Evolutionary conservation across 2,888 invertebrate species (phyloP).

Genomic region (Rhabditophanes sp.): DNA sequence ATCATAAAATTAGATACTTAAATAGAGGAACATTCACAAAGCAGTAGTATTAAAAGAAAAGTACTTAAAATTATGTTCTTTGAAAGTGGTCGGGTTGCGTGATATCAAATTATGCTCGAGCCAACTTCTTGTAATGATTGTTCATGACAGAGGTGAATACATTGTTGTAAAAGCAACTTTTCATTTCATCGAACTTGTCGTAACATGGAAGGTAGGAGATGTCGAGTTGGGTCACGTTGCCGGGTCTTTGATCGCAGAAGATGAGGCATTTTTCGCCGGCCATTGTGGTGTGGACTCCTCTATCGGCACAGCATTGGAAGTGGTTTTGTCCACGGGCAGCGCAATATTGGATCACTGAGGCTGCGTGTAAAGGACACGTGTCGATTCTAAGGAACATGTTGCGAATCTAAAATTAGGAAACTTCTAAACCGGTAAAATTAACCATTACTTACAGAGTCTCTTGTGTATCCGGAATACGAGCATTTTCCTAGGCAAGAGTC

Average conservation of each 20-base stretch:
- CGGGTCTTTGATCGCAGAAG: slow-evolving; percentile 21
- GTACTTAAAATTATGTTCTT: no score
- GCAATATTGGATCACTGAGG: slow-evolving; percentile 40
- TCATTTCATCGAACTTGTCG: slow-evolving; percentile 21
- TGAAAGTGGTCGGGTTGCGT: no score
- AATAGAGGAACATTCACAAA: no score
- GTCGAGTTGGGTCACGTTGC: slow-evolving; percentile 21
- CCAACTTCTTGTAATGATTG: no score
- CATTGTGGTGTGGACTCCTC: slow-evolving; percentile 19
- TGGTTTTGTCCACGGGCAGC: slow-evolving; percentile 18
- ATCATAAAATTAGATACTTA: no score
- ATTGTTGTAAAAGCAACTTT: slow-evolving; percentile 15
- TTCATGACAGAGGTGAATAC: no score
- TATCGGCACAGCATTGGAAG: slow-evolving; percentile 16
- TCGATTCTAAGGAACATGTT: slow-evolving; percentile 42
- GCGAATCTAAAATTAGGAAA: neutral
- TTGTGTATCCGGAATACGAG: slow-evolving; percentile 31
- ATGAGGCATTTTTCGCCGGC: slow-evolving; percentile 18
- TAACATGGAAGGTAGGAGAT: slow-evolving; percentile 17
- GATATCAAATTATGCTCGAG: no score
- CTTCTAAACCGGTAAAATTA: slow-evolving; percentile 1
- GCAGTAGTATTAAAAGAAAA: no score
- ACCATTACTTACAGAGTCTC: no score
- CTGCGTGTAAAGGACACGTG: slow-evolving; percentile 39
- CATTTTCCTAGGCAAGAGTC: slow-evolving; percentile 38